Base-by-base conservation (phyloP, 2,888 invertebrate genomes). In the Phengaris alcon region DNA sequence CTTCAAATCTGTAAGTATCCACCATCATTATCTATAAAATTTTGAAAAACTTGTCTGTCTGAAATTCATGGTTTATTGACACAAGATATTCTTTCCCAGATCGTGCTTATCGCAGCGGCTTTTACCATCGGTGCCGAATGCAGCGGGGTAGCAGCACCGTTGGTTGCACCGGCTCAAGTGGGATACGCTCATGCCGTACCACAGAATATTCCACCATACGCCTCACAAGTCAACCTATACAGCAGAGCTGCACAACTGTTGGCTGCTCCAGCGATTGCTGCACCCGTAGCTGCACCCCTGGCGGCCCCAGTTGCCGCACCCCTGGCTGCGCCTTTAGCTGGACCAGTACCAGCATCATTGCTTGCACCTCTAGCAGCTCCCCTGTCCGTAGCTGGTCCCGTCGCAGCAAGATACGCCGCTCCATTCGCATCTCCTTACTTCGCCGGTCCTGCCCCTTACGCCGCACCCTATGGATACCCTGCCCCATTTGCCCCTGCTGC, bases 171-270 rank as follows among this genome's bases (percentile, higher is more conserved):
- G n/a, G 93, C 94, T 35, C 94, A 94, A 2, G 84, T 95, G 48
- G 95, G 94, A 15, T 95, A 95, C 80, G 90, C 89, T 76, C 94
- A 92, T 80, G 94, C 95, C 15, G 91, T 95, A 46, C 95, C 95
- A 0, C 95, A 95, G 79, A 95, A 95, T 79, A 90, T 95, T 68
- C 94, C 95, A 73, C 95, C 95, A 2, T 95, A 94, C 80, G 95
- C 95, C 2, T 93, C 95, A 3, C 95, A 95, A 85, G 87, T 95
- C 76, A 95, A 90, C 85, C 91, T 95, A 10, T 93, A 93, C 78
- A 94, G 88, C 77, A 91, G 88, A 80, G 90, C 90, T 55, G 81
- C 92, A 1, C 90, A 86, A 69, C 87, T 90, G 46, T 78, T 88
- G n/a, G 81, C 92, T 35, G 91, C 94, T 75, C 88, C 87, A 0